Evolutionary conservation across 2,888 invertebrate species (phyloP), one percentile per base, ranked within the genome.

Genomic region (Troilus luridus): DNA sequence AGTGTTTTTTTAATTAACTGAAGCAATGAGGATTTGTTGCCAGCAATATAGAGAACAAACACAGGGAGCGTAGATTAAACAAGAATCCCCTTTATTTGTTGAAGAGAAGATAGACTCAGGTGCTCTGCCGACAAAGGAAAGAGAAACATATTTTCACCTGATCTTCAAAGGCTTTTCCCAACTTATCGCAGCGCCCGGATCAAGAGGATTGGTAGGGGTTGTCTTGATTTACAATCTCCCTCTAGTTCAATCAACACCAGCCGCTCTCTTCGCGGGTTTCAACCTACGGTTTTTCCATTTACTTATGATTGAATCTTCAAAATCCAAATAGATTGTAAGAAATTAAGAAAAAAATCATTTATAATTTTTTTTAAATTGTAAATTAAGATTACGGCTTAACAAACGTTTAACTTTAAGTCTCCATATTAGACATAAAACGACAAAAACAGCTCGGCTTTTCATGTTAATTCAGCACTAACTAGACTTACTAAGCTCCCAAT

Each of bases 91-190:
- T 77, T 77, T 77, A 17, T 77, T 77, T 41, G 72, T 1, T 17
- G 41, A 41, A 77, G 27, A 1, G 12, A 19, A 77, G 72, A 77
- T 77, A 41, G 72, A 77, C 72, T 10, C 72, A 77, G 72, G 72
- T 77, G 72, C 72, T 77, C 19, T 9, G 72, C 72, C 27, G 72
- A 77, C 72, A 85, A 85, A 85, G 85, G 56, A 10, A 54, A 58
- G n/a, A 41, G 85, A 85, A 54, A 54, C 85, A 85, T 85, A 85
- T 85, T 85, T 85, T 56, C 85, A 85, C 85, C 85, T 85, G 85
- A 85, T 85, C 85, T 85, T 85, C 85, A 85, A 85, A 85, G 85
- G 56, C 85, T 58, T 11, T 56, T 58, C n/a, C 56, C n/a, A 58
- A 85, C 56, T 85, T 85, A 54, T 85, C 56, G n/a, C n/a, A 77